Evolutionary conservation across 2,888 invertebrate genomes (phyloP), one percentile per base, ranked within the genome.

Genomic region (Apeira syringaria): DNA sequence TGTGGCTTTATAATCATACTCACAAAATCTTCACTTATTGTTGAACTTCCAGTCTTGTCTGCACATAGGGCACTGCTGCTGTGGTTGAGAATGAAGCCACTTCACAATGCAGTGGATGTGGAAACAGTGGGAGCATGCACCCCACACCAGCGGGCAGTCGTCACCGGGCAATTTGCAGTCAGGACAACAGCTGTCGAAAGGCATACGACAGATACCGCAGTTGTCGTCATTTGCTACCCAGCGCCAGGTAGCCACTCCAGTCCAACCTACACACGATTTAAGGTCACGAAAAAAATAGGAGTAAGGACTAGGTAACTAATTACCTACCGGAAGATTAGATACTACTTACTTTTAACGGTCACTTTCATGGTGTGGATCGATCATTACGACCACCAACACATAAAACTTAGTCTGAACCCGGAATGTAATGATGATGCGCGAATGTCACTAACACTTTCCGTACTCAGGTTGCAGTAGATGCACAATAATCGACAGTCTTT

Each of bases 91-190:
- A 76, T 99, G 97, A 34, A 99, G 92, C 99, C 99, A 99, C 93
- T 99, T 99, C 78, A 98, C 97, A 70, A 99, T 99, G 89, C 99
- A 99, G 85, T 99, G 99, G 86, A 99, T 98, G 85, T 99, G 99
- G 86, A 99, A 99, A 88, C 99, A 99, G 90, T 99, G 99, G 5
- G 98, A 97, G 83, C 99, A 99, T 72, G 97, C 96, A 47, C 99
- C 99, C 98, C 98, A 99, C 26, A 99, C 99, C 74, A 99, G 85
- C 7, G 99, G 99, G 74, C 99, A 99, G 86, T 99, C 98, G 91
- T 99, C 99, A 34, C 99, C 99, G 11, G 99, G 99, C 53, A 98
- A 91, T 84, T 98, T 97, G 88, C 99, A 99, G 83, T 99, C 99
- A 1, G 98, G 97, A 74, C 99, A 99, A 76, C 98, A 98, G 64